Evolutionary conservation across 2,888 invertebrate species (phyloP).

Genomic region (Mythimna pallens): DNA sequence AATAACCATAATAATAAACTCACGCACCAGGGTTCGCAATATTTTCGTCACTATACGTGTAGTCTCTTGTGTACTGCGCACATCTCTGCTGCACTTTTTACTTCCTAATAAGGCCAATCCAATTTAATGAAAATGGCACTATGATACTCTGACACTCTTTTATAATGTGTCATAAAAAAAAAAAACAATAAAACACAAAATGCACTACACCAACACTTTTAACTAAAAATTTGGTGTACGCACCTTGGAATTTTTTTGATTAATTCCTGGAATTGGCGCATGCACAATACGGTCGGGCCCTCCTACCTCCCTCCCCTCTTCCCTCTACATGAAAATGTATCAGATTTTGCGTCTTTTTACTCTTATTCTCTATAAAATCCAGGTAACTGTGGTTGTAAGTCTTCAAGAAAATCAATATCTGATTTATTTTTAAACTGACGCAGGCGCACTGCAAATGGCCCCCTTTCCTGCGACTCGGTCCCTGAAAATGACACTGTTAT

Average conservation of each 20-base stretch:
- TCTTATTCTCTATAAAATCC: neutral
- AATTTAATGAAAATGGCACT: neutral
- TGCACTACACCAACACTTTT: neutral
- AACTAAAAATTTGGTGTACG: neutral
- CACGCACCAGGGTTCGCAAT: too few relatives aligned
- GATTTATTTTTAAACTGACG: neutral
- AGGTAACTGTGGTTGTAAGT: neutral
- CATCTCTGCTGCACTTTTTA: neutral
- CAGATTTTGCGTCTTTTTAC: neutral
- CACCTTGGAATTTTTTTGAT: neutral
- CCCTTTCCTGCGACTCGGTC: too few relatives aligned
- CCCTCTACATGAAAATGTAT: neutral
- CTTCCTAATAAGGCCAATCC: too few relatives aligned
- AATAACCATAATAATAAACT: too few relatives aligned
- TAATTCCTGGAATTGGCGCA: slow-evolving; percentile 9
- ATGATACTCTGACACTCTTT: too few relatives aligned
- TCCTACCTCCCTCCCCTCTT: neutral
- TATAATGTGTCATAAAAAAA: neutral
- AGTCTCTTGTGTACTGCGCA: neutral
- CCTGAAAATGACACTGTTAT: neutral
- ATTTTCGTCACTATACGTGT: too few relatives aligned
- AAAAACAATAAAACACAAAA: neutral
- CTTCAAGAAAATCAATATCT: neutral
- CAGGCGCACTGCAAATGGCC: neutral
- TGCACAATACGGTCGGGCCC: neutral